phyloP scores from a whole-genome alignment of 2,113 vertebrate species.

The Lethenteron reissneri region DNA sequence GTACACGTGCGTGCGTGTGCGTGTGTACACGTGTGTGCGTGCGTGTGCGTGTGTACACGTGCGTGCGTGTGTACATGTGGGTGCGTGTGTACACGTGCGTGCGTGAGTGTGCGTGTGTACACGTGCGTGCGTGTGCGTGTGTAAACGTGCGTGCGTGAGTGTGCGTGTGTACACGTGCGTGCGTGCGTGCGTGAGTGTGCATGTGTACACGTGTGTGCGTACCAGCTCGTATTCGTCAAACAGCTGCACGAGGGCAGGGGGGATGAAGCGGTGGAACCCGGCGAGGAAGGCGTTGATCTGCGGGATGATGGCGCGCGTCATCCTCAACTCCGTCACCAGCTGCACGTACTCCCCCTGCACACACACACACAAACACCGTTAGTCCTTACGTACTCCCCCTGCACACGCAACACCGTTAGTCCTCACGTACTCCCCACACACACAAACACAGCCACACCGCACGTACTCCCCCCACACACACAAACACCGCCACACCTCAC shows the following conservation, averaged over 20 bases:
- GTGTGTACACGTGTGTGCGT: slow-evolving; percentile 10
- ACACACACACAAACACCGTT: too few relatives aligned
- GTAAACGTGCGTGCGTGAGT: too few relatives aligned
- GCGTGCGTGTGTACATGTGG: background rate
- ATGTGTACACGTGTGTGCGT: slow-evolving; percentile 16
- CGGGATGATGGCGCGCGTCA: slow-evolving; percentile 95
- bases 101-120: too few relatives aligned
- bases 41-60: background rate
- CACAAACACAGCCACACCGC: too few relatives aligned
- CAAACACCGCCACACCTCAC: too few relatives aligned
- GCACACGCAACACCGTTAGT: slow-evolving; percentile 9
- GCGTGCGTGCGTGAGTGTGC: background rate
- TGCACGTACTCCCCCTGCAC: slow-evolving; percentile 97
- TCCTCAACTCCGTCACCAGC: slow-evolving; percentile 88
- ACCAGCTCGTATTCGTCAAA: slow-evolving; percentile 97
- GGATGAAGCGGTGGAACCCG: slow-evolving; percentile 95
- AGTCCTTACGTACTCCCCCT: too few relatives aligned
- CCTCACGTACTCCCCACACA: too few relatives aligned
- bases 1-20: background rate
- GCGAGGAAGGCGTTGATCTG: slow-evolving; percentile 93
- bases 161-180: too few relatives aligned
- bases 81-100: too few relatives aligned
- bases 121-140: too few relatives aligned
- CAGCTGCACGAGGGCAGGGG: slow-evolving; percentile 73
- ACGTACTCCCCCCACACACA: too few relatives aligned